A percentile compares a stretch with the other conserved stretches of the same genome.
phyloP scores from a whole-genome alignment of 2,113 vertebrate genomes.

The Myiagra hebetior region DNA sequence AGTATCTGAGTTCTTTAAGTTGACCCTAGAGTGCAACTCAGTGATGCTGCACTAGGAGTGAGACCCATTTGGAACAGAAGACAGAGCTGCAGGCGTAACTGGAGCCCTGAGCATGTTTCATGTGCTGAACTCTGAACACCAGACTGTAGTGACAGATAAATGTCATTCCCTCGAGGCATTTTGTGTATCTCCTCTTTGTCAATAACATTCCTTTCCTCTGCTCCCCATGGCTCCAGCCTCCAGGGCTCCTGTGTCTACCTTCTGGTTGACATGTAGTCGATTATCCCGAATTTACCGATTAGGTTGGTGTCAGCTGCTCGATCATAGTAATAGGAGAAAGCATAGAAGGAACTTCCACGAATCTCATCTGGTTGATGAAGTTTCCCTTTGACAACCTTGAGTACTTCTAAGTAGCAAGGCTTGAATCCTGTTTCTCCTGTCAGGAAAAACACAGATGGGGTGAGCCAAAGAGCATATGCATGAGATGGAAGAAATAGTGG shows the following conservation, averaged over 20 bases:
- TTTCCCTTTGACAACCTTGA: conserved; percentile 83
- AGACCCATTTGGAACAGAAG: neutral
- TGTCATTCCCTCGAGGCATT: neutral
- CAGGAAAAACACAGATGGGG: neutral
- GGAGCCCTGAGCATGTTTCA: neutral
- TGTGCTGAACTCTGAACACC: neutral
- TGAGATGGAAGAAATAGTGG: neutral
- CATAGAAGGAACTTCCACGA: conserved; percentile 82
- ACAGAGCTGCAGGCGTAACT: neutral
- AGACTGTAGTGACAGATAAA: neutral
- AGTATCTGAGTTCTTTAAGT: neutral
- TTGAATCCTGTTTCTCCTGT: conserved; percentile 84
- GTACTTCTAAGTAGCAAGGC: conserved; percentile 87
- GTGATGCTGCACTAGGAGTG: neutral
- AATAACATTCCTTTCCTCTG: neutral
- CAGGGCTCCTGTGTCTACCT: neutral
- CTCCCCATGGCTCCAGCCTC: neutral
- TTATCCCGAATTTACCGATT: conserved; percentile 79
- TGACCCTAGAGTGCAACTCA: neutral
- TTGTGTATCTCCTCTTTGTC: neutral
- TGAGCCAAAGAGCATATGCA: neutral
- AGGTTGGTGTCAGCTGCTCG: conserved; percentile 87
- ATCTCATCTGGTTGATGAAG: conserved; percentile 87
- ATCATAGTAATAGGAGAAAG: conserved; percentile 97
- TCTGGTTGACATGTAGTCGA: neutral